These are phyloP conservation scores for Thyatira batis DNA, from an alignment of 2,888 invertebrate species.

Conservation along the genomic window DNA sequence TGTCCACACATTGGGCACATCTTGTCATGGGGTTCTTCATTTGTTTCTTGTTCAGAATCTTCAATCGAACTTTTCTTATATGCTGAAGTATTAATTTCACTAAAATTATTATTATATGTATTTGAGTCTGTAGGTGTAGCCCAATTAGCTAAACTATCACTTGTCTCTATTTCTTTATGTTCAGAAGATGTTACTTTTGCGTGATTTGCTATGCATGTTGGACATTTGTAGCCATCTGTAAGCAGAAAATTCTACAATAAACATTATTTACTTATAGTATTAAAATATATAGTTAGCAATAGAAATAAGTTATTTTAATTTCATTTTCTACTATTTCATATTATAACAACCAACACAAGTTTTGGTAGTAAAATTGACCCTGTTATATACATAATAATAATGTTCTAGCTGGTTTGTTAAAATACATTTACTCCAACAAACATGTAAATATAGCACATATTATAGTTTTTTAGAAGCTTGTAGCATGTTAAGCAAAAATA, in stretches of 20 bases:
- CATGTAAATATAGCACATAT: too few species aligned
- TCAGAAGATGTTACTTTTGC: slow-evolving; percentile 57
- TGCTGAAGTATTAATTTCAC: slow-evolving; percentile 57
- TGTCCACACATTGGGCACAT: slow-evolving; percentile 90
- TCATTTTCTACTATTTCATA: too few species aligned
- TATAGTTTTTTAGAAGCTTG: too few species aligned
- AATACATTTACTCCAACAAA: not conserved
- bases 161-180: slow-evolving; percentile 76
- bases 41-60: slow-evolving; percentile 33
- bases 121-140: slow-evolving; percentile 73
- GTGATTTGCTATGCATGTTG: slow-evolving; percentile 59
- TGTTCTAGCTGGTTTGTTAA: not conserved
- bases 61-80: slow-evolving; percentile 53
- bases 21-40: slow-evolving; percentile 66
- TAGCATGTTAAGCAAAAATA: too few species aligned
- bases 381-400: slow-evolving; percentile 3
- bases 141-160: slow-evolving; percentile 74
- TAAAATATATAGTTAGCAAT: too few species aligned
- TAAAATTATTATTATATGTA: slow-evolving; percentile 61
- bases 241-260: slow-evolving; percentile 28
- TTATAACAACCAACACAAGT: too few species aligned
- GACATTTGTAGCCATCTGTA: slow-evolving; percentile 74
- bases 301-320: too few species aligned
- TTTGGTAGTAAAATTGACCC: too few species aligned
- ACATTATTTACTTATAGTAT: too few species aligned